Evolutionary conservation across 1,140 invertebrate genomes (phyloP).

Genomic region (Drosophila lini): DNA sequence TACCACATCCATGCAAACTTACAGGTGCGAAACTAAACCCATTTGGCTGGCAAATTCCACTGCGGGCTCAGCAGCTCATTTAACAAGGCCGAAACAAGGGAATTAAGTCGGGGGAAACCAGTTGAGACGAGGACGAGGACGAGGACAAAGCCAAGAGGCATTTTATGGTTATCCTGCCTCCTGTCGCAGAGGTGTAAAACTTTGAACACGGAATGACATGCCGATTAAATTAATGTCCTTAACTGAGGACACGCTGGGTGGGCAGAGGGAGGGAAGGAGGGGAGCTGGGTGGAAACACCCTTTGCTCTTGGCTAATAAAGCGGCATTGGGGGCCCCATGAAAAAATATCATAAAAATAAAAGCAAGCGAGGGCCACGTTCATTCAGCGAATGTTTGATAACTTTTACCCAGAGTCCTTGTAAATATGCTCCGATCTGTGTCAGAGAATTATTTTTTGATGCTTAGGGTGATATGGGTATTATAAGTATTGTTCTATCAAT

Average conservation of each 20-base stretch:
- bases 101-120: conserved; percentile 13
- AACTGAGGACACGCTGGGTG: conserved; percentile 3
- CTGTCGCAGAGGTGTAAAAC: conserved; percentile 51
- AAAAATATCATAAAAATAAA: conserved; percentile 29
- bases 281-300: background rate
- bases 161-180: conserved; percentile 40
- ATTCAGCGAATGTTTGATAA: background rate
- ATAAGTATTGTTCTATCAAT: no score
- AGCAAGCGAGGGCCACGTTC: background rate
- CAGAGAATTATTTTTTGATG: background rate
- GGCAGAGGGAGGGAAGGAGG: background rate
- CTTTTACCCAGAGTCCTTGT: background rate
- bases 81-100: conserved; percentile 33
- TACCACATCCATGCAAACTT: background rate
- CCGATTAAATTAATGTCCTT: conserved; percentile 59
- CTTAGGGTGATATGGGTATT: no score
- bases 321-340: conserved; percentile 27
- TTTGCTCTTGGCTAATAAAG: conserved; percentile 41
- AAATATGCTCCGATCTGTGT: background rate
- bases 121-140: conserved; percentile 3
- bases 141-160: conserved; percentile 43
- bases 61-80: conserved; percentile 17
- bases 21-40: conserved; percentile 8
- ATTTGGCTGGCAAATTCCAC: conserved; percentile 18
- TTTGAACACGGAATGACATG: conserved; percentile 60